Percentiles rank a stretch among this genome's conserved stretches.
Conservation (phyloP, 2,888 invertebrate species). For the Amitus sp. region DNA sequence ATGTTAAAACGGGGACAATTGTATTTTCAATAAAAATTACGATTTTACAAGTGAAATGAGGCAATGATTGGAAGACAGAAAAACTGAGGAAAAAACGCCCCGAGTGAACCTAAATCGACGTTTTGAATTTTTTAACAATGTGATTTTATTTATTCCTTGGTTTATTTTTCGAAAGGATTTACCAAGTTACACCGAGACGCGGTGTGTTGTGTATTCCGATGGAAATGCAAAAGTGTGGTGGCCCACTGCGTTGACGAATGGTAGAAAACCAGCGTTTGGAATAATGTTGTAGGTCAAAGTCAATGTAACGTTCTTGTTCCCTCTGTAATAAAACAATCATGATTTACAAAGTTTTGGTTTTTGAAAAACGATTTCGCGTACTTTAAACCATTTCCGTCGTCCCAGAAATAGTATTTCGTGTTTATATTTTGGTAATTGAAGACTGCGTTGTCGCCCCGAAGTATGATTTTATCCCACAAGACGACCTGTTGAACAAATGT, state of each 20-base stretch:
- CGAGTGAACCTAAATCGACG: no score
- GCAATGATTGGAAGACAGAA: no score
- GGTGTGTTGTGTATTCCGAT: slow-evolving; percentile 80
- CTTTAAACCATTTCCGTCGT: slow-evolving; percentile 97
- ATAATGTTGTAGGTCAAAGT: slow-evolving; percentile 98
- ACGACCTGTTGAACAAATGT: slow-evolving; percentile 77
- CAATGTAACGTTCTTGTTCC: slow-evolving; percentile 92
- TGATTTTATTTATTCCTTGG: no score
- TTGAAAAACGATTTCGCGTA: slow-evolving; percentile 68
- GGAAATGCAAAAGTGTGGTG: slow-evolving; percentile 92
- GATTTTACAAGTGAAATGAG: no score
- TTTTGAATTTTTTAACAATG: no score
- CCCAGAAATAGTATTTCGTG: slow-evolving; percentile 99
- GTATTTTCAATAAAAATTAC: no score
- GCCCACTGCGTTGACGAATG: slow-evolving; percentile 85
- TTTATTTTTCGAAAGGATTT: no score
- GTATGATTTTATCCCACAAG: slow-evolving; percentile 98
- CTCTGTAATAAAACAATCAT: slow-evolving; percentile 69
- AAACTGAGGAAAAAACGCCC: no score
- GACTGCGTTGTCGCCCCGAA: slow-evolving; percentile 92
- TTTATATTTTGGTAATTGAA: slow-evolving; percentile 94
- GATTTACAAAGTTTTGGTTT: no score
- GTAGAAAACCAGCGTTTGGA: slow-evolving; percentile 96
- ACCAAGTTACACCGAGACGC: slow-evolving; percentile 64
- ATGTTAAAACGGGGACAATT: no score